These are phyloP conservation scores for Sebastes itinus DNA, from an alignment of 2,797 vertebrate species.

Conservation along the genomic window DNA sequence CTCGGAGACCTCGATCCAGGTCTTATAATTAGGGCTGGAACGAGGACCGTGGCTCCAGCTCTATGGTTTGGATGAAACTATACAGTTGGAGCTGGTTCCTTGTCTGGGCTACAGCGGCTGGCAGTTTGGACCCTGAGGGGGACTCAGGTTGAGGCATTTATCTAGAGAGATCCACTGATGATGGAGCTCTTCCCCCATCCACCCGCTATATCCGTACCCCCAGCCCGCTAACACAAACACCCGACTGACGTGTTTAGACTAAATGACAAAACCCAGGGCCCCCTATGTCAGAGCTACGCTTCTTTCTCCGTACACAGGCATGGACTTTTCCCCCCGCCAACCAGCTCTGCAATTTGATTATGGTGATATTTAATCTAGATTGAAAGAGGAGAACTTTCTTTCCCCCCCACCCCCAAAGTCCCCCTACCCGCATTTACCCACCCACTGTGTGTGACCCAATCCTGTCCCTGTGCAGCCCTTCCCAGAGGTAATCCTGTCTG, in stretches of 20 bases:
- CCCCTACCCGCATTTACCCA: constrained; percentile 60
- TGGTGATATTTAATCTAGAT: constrained; percentile 83
- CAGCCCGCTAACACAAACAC: constrained; percentile 82
- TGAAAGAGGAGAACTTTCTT: constrained; percentile 79
- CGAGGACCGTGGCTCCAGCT: constrained; percentile 15
- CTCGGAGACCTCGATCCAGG: constrained; percentile 24
- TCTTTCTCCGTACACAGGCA: constrained; percentile 68
- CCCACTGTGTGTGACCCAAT: constrained; percentile 75
- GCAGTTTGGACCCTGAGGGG: constrained; percentile 70
- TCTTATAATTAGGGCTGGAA: constrained; percentile 40
- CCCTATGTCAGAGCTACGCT: constrained; percentile 71
- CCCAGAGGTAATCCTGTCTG: constrained; percentile 78
- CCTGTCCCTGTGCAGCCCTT: constrained; percentile 64
- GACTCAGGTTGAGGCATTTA: constrained; percentile 79
- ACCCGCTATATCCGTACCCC: constrained; percentile 58
- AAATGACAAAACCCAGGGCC: constrained; percentile 83
- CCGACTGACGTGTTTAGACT: constrained; percentile 82
- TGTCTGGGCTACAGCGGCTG: constrained; percentile 53
- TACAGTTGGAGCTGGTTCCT: constrained; percentile 42
- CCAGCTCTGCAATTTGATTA: constrained; percentile 80
- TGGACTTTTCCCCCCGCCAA: constrained; percentile 70
- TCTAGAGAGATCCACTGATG: constrained; percentile 79
- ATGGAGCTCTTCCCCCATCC: constrained; percentile 71
- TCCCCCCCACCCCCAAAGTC: constrained; percentile 23
- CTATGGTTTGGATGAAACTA: constrained; percentile 47